Conservation (phyloP, 1,140 invertebrate species). For the Acromyrmex heyeri region DNA sequence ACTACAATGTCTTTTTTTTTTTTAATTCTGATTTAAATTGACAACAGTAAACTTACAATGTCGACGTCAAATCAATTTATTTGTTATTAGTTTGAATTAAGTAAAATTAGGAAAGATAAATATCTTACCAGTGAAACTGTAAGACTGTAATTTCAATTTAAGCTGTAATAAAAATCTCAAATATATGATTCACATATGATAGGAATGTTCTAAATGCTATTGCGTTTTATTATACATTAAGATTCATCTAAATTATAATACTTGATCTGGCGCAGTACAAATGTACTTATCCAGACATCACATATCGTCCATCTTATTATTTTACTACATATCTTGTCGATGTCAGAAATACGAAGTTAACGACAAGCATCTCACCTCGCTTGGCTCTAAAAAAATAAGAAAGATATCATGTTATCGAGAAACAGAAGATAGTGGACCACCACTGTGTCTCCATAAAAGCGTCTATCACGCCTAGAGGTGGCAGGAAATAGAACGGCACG, state of each 20-base stretch:
- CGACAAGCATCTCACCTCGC: conserved; percentile 29
- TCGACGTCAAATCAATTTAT: neutral
- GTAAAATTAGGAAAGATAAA: neutral
- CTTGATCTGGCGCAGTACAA: neutral
- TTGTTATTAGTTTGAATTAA: neutral
- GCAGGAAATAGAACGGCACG: conserved; percentile 71
- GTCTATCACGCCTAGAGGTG: conserved; percentile 42
- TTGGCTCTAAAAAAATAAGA: conserved; percentile 33
- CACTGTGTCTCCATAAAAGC: conserved; percentile 70
- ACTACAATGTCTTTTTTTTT: too few relatives aligned
- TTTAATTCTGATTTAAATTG: neutral
- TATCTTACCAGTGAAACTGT: neutral
- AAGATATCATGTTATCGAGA: conserved; percentile 53
- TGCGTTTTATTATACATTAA: neutral
- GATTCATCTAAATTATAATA: conserved; percentile 9
- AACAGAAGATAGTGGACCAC: conserved; percentile 72
- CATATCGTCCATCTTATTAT: conserved; percentile 50
- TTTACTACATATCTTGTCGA: conserved; percentile 30
- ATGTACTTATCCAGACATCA: neutral
- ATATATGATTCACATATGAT: neutral
- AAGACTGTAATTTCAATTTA: neutral
- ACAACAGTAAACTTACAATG: neutral
- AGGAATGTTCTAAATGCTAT: neutral
- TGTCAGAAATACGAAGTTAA: conserved; percentile 42
- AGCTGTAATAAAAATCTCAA: neutral